Evolutionary conservation across 2,888 invertebrate genomes (phyloP).

Genomic region (Sipha maydis): DNA sequence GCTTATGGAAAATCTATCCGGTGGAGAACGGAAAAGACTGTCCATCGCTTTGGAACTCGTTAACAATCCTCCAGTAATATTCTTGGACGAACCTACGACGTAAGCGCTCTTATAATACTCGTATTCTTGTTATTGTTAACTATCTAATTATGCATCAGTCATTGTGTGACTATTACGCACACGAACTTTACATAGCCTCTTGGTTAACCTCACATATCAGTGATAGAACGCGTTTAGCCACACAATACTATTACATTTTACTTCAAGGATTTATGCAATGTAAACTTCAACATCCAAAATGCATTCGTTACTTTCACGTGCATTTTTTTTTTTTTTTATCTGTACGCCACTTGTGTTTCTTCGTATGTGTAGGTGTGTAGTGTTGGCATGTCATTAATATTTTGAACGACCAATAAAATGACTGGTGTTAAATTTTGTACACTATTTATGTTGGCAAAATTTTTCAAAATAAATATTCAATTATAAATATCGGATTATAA

Average conservation of each 20-base stretch:
- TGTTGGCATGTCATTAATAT: no score
- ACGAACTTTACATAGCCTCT: neutral
- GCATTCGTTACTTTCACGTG: neutral
- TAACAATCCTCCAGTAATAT: slow-evolving; percentile 94
- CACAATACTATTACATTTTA: neutral
- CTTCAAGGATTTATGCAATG: slow-evolving; percentile 10
- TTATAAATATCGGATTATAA: no score
- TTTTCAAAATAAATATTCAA: no score
- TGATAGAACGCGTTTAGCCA: neutral
- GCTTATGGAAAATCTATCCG: slow-evolving; percentile 79
- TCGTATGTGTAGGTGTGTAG: no score
- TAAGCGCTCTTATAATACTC: slow-evolving; percentile 69
- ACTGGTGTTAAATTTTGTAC: no score
- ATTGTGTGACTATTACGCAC: neutral
- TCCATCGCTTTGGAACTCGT: slow-evolving; percentile 92
- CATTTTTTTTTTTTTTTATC: neutral
- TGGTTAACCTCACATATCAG: neutral
- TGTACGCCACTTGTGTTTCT: no score
- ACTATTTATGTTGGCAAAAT: no score
- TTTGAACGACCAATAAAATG: no score
- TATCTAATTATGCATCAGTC: neutral
- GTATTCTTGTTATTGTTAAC: neutral
- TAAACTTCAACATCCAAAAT: neutral
- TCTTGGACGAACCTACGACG: slow-evolving; percentile 97
- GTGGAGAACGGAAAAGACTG: slow-evolving; percentile 92